These are phyloP conservation scores for Venustaconcha ellipsiformis DNA, from an alignment of 1,140 invertebrate genomes.

Conservation along the genomic window DNA sequence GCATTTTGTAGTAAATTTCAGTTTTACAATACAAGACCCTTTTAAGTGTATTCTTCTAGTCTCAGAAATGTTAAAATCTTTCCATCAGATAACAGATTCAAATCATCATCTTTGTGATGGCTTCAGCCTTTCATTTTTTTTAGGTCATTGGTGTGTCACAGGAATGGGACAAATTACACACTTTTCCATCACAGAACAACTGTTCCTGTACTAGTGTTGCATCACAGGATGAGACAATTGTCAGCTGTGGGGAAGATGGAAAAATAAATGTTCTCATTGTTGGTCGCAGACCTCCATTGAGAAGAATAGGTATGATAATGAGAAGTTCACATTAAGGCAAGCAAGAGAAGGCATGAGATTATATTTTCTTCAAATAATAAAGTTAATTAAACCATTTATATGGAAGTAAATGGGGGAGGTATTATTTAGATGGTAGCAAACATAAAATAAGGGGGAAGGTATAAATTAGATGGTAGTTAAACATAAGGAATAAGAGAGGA, in stretches of 20 bases:
- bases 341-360: background rate
- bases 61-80: no score
- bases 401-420: no score
- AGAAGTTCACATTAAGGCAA: background rate
- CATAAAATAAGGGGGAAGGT: no score
- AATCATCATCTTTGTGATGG: no score
- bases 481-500: background rate
- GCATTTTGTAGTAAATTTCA: no score
- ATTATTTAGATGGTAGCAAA: no score
- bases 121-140: no score
- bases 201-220: constrained; percentile 63
- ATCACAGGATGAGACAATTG: constrained; percentile 56
- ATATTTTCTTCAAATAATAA: background rate
- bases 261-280: constrained; percentile 79
- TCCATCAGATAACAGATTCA: no score
- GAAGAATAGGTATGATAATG: constrained; percentile 73
- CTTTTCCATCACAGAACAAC: constrained; percentile 14
- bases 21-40: no score
- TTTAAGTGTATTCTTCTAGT: no score
- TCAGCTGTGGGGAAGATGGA: constrained; percentile 86
- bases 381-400: no score
- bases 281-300: constrained; percentile 74
- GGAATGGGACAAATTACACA: constrained; percentile 75
- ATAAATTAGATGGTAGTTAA: background rate
- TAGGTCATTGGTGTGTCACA: constrained; percentile 11